Percentiles rank a stretch among this genome's conserved stretches.
Conservation (phyloP, 2,888 invertebrate genomes). For the Aleiodes alternator region DNA sequence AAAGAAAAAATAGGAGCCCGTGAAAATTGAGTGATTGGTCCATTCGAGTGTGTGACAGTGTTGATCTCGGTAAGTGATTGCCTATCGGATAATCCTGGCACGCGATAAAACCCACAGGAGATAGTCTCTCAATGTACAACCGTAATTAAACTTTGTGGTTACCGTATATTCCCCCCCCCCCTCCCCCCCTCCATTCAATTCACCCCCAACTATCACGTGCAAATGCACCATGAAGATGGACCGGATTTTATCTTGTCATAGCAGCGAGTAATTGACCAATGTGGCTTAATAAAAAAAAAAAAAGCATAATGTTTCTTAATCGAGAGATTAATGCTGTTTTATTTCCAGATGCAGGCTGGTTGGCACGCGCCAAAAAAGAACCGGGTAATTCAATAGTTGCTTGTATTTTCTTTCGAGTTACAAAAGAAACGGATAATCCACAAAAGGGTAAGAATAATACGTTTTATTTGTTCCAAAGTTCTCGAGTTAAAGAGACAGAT, state of each 20-base stretch:
- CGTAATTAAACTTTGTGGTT: conserved; percentile 33
- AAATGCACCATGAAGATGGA: not conserved
- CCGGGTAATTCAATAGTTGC: conserved; percentile 73
- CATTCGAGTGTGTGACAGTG: conserved; percentile 40
- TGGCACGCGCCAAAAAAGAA: conserved; percentile 69
- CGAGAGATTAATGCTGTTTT: conserved; percentile 33
- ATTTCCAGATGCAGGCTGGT: conserved; percentile 27
- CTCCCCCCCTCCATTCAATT: not conserved
- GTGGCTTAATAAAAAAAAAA: conserved; percentile 29
- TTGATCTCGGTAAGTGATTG: conserved; percentile 65
- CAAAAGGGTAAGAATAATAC: conserved; percentile 38
- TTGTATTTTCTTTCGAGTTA: conserved; percentile 65
- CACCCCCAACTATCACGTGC: conserved; percentile 32
- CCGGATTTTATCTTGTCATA: conserved; percentile 42
- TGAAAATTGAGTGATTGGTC: conserved; percentile 68
- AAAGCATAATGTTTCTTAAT: conserved; percentile 37
- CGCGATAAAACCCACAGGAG: conserved; percentile 60
- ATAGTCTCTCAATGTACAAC: conserved; percentile 41
- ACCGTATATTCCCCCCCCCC: not conserved
- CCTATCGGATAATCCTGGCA: conserved; percentile 68
- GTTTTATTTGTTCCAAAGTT: conserved; percentile 30
- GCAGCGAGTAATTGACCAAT: conserved; percentile 38
- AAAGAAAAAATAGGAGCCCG: not conserved
- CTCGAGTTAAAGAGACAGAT: conserved; percentile 5
- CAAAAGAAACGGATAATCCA: conserved; percentile 22